These are phyloP conservation scores for Melanerpes aurifrons DNA, from an alignment of 2,113 vertebrate species.

Conservation along the genomic window DNA sequence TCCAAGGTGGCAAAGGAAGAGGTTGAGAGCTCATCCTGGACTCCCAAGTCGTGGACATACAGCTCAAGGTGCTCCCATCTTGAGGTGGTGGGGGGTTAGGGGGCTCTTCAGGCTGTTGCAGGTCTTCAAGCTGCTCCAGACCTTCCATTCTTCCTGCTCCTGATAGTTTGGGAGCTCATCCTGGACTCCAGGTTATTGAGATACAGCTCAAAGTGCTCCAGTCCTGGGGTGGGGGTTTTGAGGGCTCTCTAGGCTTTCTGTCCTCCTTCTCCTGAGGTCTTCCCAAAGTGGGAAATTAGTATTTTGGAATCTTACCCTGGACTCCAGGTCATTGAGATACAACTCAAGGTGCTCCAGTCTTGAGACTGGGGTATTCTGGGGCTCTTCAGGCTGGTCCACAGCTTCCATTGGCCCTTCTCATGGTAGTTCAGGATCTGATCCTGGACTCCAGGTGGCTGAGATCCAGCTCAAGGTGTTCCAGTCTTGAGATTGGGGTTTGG, in stretches of 20 bases:
- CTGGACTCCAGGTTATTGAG: rapidly evolving
- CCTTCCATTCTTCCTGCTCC: too few species aligned
- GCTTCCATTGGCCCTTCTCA: not conserved
- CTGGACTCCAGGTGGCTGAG: rapidly evolving
- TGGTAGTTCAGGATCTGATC: rapidly evolving
- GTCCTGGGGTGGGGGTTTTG: too few species aligned
- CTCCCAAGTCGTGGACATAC: rapidly evolving
- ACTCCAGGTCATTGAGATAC: rapidly evolving
- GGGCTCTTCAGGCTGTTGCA: not conserved
- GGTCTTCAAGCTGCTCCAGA: too few species aligned
- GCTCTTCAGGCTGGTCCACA: not conserved
- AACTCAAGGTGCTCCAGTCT: not conserved
- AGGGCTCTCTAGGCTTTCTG: not conserved
- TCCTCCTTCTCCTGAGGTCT: not conserved
- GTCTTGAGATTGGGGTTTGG: too few species aligned
- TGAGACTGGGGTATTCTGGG: too few species aligned
- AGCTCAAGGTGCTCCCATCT: not conserved
- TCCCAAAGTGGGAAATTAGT: too few species aligned
- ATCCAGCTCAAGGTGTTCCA: rapidly evolving
- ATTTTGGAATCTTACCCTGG: rapidly evolving
- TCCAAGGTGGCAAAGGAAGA: not conserved
- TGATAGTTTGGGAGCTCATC: rapidly evolving
- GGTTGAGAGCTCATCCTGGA: rapidly evolving
- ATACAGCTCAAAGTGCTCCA: rapidly evolving
- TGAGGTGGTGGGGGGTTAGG: too few species aligned